Conservation (phyloP, 2,888 invertebrate species). For the Phragmatobia fuliginosa region DNA sequence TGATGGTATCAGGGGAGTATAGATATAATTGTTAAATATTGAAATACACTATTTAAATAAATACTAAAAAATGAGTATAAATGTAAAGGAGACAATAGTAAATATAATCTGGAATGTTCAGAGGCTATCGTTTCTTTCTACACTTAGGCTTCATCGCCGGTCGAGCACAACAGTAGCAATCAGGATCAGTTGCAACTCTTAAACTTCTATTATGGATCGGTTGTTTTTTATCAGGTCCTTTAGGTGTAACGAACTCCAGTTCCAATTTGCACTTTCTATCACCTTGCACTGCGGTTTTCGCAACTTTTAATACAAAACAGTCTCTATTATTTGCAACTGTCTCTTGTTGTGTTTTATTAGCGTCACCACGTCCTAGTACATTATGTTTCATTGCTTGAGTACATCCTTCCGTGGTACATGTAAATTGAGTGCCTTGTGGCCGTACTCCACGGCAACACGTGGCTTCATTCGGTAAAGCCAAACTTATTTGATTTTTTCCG, state of each 20-base stretch:
- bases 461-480: constrained; percentile 72
- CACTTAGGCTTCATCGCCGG: constrained; percentile 60
- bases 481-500: constrained; percentile 79
- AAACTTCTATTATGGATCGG: constrained; percentile 75
- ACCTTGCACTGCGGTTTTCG: constrained; percentile 88
- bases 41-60: not conserved
- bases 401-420: constrained; percentile 81
- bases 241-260: constrained; percentile 89
- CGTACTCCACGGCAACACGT: constrained; percentile 71
- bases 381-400: constrained; percentile 69
- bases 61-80: not conserved
- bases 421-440: constrained; percentile 75
- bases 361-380: constrained; percentile 66
- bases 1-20: constrained; percentile 51
- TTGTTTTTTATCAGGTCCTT: constrained; percentile 85
- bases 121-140: constrained; percentile 52
- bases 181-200: constrained; percentile 72
- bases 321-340: constrained; percentile 73
- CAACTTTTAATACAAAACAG: constrained; percentile 87
- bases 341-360: constrained; percentile 60
- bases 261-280: constrained; percentile 89
- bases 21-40: constrained; percentile 3
- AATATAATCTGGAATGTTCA: not conserved
- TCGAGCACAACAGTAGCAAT: constrained; percentile 71
- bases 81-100: not conserved